Evolutionary conservation across 2,888 invertebrate species (phyloP).

Genomic region (Ichneumoninae sp.): DNA sequence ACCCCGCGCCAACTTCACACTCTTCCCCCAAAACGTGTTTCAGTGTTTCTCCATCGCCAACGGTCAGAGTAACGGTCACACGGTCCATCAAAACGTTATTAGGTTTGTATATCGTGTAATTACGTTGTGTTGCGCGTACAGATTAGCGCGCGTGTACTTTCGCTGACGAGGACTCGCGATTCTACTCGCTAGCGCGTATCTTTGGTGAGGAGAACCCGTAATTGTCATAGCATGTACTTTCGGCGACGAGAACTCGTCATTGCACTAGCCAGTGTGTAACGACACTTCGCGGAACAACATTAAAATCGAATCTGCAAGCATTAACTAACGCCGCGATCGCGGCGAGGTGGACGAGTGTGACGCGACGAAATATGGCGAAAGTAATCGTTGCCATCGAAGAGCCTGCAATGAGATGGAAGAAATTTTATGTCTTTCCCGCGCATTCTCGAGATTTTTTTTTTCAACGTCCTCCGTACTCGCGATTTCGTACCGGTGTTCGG

Average conservation of each 20-base stretch:
- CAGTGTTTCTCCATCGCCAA: slow-evolving; percentile 14
- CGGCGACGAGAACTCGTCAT: not conserved
- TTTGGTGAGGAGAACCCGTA: not conserved
- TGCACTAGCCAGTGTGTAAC: not conserved
- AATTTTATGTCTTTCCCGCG: slow-evolving; percentile 9
- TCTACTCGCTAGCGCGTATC: no score
- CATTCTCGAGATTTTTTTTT: slow-evolving; percentile 1
- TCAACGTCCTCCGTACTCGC: not conserved
- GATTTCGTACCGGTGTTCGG: slow-evolving; percentile 14
- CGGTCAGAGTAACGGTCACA: not conserved
- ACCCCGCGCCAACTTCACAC: slow-evolving; percentile 35
- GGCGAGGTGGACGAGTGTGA: not conserved
- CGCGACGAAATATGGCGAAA: not conserved
- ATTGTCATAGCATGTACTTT: no score
- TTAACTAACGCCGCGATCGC: not conserved
- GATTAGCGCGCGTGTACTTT: not conserved
- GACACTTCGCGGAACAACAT: not conserved
- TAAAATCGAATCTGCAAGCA: not conserved
- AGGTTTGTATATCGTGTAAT: not conserved
- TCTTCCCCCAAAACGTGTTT: slow-evolving; percentile 24
- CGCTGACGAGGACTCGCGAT: not conserved
- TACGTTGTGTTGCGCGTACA: not conserved
- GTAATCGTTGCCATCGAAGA: not conserved
- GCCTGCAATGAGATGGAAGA: not conserved
- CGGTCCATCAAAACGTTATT: not conserved